These are phyloP conservation scores for Cephus pygmeus DNA, from an alignment of 2,888 invertebrate genomes.

Conservation along the genomic window DNA sequence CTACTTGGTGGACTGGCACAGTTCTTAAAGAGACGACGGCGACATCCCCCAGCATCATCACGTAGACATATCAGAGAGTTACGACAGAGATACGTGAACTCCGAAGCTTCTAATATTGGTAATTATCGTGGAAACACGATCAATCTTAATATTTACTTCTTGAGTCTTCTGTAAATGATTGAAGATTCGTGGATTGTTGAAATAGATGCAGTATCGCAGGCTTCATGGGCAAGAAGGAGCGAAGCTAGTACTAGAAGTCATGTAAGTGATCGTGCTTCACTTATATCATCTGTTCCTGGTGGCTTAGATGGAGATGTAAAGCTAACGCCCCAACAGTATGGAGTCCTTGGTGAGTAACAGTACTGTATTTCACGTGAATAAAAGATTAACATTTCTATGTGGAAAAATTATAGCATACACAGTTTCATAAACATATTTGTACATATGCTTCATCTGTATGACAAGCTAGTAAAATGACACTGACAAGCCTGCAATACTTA, in stretches of 20 bases:
- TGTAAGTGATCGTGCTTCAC: slow-evolving; percentile 58
- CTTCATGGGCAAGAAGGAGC: slow-evolving; percentile 61
- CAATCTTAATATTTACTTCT: neutral
- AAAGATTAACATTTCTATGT: neutral
- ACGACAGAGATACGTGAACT: slow-evolving; percentile 54
- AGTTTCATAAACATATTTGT: neutral
- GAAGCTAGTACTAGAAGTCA: slow-evolving; percentile 61
- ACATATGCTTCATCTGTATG: neutral
- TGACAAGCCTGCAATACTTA: neutral
- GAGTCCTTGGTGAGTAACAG: slow-evolving; percentile 84
- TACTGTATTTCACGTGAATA: slow-evolving; percentile 6
- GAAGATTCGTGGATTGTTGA: neutral
- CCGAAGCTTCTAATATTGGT: slow-evolving; percentile 61
- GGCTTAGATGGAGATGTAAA: slow-evolving; percentile 72
- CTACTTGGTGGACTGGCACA: slow-evolving; percentile 86
- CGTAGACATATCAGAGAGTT: slow-evolving; percentile 52
- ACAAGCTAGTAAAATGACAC: neutral
- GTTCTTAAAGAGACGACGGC: slow-evolving; percentile 76
- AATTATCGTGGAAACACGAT: slow-evolving; percentile 21
- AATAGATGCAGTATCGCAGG: slow-evolving; percentile 59
- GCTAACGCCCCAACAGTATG: slow-evolving; percentile 87
- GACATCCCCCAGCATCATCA: slow-evolving; percentile 55
- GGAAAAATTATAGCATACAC: neutral
- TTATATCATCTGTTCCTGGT: slow-evolving; percentile 61
- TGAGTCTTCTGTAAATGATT: neutral